Evolutionary conservation across 2,113 vertebrate genomes (phyloP).

Genomic region (Zingel zingel): DNA sequence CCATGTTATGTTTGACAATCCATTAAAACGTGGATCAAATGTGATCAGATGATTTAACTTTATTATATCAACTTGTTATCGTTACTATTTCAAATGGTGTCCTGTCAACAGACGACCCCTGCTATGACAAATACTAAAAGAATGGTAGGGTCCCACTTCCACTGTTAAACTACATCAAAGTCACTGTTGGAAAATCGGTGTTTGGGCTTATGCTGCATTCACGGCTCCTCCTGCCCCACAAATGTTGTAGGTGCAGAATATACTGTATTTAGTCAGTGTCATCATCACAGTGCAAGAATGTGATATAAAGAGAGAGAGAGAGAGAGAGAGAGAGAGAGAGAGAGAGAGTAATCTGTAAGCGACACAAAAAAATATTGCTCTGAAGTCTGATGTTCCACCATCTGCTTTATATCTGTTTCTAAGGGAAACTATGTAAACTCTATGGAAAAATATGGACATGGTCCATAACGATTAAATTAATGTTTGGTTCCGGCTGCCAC

Average conservation of each 20-base stretch:
- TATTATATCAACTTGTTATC: not conserved
- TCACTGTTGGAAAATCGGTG: slow-evolving; percentile 12
- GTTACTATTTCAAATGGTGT: not conserved
- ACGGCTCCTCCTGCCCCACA: not conserved
- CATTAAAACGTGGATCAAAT: not conserved
- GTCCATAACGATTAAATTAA: not conserved
- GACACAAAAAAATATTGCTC: not conserved
- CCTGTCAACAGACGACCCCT: not conserved
- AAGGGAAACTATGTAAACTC: not conserved
- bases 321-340: not conserved
- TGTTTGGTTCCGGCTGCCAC: not conserved
- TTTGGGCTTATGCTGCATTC: slow-evolving; percentile 20
- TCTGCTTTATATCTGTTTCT: not conserved
- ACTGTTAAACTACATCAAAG: not conserved
- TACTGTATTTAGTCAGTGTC: not conserved
- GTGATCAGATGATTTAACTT: not conserved
- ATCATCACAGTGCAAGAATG: not conserved
- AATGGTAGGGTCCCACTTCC: fast-evolving
- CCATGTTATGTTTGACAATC: slow-evolving; percentile 9
- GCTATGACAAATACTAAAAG: not conserved
- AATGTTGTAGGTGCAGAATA: not conserved
- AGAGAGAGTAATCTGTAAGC: not conserved
- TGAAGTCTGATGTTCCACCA: not conserved
- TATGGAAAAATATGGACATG: not conserved
- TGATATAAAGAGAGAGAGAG: not conserved